Evolutionary conservation across 2,113 vertebrate species (phyloP).

Genomic region (Parus major): DNA sequence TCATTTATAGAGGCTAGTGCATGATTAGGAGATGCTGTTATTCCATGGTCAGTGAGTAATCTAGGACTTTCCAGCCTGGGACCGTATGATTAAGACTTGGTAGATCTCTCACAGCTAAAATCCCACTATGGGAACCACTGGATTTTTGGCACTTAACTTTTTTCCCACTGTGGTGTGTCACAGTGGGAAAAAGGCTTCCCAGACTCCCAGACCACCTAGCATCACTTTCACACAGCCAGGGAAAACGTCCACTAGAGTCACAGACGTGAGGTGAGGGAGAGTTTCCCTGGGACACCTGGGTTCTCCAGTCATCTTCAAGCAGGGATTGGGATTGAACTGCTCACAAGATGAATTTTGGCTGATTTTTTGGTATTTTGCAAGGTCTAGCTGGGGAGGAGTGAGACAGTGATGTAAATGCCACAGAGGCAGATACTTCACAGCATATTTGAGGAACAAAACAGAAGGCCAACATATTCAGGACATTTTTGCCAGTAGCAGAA

Average conservation of each 20-base stretch:
- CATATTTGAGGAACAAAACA: background rate
- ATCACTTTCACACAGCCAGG: background rate
- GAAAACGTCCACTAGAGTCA: fast-evolving
- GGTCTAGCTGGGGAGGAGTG: background rate
- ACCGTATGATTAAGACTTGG: background rate
- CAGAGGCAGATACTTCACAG: background rate
- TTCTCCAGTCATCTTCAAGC: background rate
- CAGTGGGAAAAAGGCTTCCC: background rate
- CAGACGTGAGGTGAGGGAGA: background rate
- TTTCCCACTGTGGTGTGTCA: background rate
- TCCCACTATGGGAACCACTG: background rate
- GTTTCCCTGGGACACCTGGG: background rate
- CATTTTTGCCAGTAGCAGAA: background rate
- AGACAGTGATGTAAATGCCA: background rate
- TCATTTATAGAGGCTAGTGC: background rate
- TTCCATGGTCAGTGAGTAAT: background rate
- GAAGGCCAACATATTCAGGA: background rate
- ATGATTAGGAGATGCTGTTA: background rate
- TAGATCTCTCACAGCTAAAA: background rate
- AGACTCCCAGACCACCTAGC: background rate
- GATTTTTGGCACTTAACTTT: background rate
- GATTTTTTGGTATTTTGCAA: background rate
- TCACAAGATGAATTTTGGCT: background rate
- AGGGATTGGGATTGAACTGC: background rate
- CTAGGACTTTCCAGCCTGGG: background rate